Base-by-base conservation (phyloP, 2,113 vertebrate genomes). In the Chloropsis hardwickii region DNA sequence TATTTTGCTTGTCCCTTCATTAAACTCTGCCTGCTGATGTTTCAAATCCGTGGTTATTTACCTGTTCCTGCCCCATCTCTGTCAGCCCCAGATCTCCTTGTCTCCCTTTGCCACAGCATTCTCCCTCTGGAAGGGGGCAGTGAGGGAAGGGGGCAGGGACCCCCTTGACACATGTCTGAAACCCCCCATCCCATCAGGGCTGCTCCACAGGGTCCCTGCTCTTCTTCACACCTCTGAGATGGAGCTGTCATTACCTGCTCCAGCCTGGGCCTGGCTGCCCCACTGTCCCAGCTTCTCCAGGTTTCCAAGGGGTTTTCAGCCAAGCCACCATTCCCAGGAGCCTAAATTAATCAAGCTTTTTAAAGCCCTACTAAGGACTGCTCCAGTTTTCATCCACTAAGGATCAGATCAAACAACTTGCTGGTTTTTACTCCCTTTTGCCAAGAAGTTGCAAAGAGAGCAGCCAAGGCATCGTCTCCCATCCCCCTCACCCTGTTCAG, bases 1-100 rank as follows among this genome's bases (percentile, higher is more conserved):
- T 54, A 39, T 86, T 95, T 58, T 80, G 47, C 76, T 77, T 40
- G 69, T 76, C 79, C 90, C 47, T 74, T 92, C 84, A 31, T 70
- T 72, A 81, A 84, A 37, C 37, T 48, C 84, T 7, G 4, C 65
- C 47, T 70, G 50, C 60, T 81, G 14, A 23, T 40, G 22, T 72
- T 90, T 74, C 57, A 25, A 71, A 54, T 24, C 78, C 5, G 0
- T 3, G 3, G 20, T n/a, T 58, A n/a, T 92, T 84, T 40, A n/a
- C 69, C 78, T 61, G 14, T 24, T 45, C 54, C 47, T 73, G n/a
- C 81, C 90, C 64, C 3, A 2, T 3, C 40, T 53, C 47, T 56
- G 33, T 20, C 39, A 54, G n/a, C 27, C 61, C n/a, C 5, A 2
- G 23, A 20, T 35, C 29, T 45, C 69, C 65, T 29, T 12, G 12